Base-by-base conservation (phyloP, 1,140 invertebrate genomes). In the Drosophila arawakana region DNA sequence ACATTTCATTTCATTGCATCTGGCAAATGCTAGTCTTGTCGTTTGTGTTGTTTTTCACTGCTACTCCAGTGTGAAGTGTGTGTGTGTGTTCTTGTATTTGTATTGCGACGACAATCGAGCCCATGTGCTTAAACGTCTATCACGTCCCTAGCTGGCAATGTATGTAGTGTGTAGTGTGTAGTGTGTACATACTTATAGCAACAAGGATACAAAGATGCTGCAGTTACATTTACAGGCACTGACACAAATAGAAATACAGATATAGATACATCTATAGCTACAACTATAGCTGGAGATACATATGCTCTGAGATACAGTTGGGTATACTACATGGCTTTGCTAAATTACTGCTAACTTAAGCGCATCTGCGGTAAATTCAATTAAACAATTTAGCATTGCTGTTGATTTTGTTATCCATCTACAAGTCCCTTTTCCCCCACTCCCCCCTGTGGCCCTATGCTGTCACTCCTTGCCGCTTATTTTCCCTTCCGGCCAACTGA, bases 301-400 rank as follows among this genome's bases (percentile, higher is more conserved):
- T 37, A 60, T 62, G 55, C 30, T 52, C 54, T 18, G 37, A 81
- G 76, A 62, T 63, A 78, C 70, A 85, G 75, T 59, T 78, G 60
- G 52, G 69, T 68, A 72, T 70, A 65, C 74, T 67, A 72, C 70
- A 69, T 89, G 68, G 80, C 71, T 84, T 89, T 84, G 75, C 75
- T 84, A 89, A 89, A 84, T 89, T 89, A 89, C 78, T 81, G 77
- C 72, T 68, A 89, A 90, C 84, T 89, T 85, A 89, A 89, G 84
- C 85, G 81, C 84, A 89, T 81, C 84, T 89, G 84, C 81, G 84
- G 84, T 89, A 76, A 89, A 89, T 84, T 89, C 85, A 89, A 89
- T 89, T 89, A 89, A 89, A 80, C 85, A 89, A 89, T 89, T 89
- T 89, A 78, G 80, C 74, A 79, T 72, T 78, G 77, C 78, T 90